phyloP scores from a whole-genome alignment of 2,113 vertebrate species.

The Glareola pratincola region DNA sequence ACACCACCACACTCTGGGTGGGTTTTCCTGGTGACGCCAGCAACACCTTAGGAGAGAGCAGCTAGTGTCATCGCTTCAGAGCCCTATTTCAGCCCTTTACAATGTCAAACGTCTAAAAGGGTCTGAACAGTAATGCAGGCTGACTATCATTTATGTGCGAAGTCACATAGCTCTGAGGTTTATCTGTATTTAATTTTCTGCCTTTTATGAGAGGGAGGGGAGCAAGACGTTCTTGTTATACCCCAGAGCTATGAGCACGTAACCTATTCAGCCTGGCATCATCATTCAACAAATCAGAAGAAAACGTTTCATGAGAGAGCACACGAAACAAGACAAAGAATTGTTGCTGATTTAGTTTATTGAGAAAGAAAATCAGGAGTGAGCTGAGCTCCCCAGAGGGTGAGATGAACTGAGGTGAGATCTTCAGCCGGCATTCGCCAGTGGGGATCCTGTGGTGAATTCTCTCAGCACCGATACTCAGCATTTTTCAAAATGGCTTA shows the following conservation, averaged over 20 bases:
- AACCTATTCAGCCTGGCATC: background rate
- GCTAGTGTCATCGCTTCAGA: background rate
- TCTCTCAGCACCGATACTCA: constrained; percentile 12
- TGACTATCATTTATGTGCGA: background rate
- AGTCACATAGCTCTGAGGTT: constrained; percentile 13
- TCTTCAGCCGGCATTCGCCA: constrained; percentile 22
- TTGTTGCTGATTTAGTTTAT: constrained; percentile 63
- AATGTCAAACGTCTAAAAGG: background rate
- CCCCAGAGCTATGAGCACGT: background rate
- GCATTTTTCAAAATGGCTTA: constrained; percentile 50
- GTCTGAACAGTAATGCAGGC: background rate
- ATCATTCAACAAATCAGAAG: background rate
- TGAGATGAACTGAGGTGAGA: constrained; percentile 28
- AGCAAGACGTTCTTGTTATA: background rate
- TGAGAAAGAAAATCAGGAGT: constrained; percentile 39
- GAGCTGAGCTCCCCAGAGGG: constrained; percentile 20
- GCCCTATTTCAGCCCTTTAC: background rate
- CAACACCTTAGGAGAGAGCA: background rate
- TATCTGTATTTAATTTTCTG: constrained; percentile 27
- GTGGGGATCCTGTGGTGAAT: constrained; percentile 4
- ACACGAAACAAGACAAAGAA: background rate
- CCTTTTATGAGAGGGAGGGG: background rate
- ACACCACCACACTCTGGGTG: accelerated
- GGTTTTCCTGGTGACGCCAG: background rate
- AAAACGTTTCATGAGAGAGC: constrained; percentile 5